Conservation (phyloP, 2,113 vertebrate genomes). For the Monopterus albus region DNA sequence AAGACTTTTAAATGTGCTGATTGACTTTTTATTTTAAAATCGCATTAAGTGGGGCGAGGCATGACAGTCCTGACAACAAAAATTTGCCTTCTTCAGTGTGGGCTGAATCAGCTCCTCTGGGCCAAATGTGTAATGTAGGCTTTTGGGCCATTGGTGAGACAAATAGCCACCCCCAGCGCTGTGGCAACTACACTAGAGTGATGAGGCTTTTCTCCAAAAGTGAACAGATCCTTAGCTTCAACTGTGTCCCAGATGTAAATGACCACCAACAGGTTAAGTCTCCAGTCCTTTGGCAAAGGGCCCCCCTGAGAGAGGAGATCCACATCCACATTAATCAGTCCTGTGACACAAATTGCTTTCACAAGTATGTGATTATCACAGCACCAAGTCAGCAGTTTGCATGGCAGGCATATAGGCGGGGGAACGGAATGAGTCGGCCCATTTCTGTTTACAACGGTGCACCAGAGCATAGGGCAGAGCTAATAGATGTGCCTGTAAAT, state of each 20-base stretch:
- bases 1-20: conserved; percentile 18
- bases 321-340: conserved; percentile 72
- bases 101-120: conserved; percentile 69
- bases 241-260: conserved; percentile 67
- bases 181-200: conserved; percentile 65
- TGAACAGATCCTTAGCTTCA: conserved; percentile 64
- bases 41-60: conserved; percentile 32
- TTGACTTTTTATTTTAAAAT: conserved; percentile 18
- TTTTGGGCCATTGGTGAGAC: conserved; percentile 67
- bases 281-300: conserved; percentile 56
- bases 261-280: conserved; percentile 74
- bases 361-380: conserved; percentile 75
- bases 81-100: conserved; percentile 47
- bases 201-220: conserved; percentile 71
- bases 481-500: conserved; percentile 53
- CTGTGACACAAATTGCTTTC: conserved; percentile 63
- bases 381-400: conserved; percentile 71
- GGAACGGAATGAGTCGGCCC: conserved; percentile 48
- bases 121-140: conserved; percentile 56
- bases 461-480: conserved; percentile 49
- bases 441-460: conserved; percentile 59
- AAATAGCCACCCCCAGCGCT: conserved; percentile 68
- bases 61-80: conserved; percentile 46
- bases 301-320: conserved; percentile 58
- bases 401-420: conserved; percentile 32